A percentile compares a stretch with the other conserved stretches of the same genome.
These are phyloP conservation scores for Alectoris magna DNA, from an alignment of 2,797 vertebrate species.

Conservation along the genomic window DNA sequence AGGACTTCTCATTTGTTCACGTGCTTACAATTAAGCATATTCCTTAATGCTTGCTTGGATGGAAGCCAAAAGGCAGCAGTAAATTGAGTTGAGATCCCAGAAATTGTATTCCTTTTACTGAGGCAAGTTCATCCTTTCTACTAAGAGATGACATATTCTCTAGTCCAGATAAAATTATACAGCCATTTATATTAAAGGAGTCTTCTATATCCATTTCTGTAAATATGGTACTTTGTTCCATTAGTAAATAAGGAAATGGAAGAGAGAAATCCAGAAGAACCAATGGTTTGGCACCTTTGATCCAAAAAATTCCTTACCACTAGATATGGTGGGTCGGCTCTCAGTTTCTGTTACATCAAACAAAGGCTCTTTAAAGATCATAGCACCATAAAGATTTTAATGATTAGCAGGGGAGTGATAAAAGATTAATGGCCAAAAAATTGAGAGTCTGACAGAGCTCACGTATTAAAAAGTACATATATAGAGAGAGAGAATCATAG, in stretches of 20 bases:
- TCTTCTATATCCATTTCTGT: neutral
- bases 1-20: constrained; percentile 35
- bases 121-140: constrained; percentile 19
- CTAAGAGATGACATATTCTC: neutral
- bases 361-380: constrained; percentile 2
- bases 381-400: neutral
- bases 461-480: neutral
- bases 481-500: neutral
- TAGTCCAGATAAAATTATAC: neutral
- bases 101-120: constrained; percentile 44
- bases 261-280: constrained; percentile 12
- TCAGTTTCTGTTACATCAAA: constrained; percentile 45
- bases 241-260: constrained; percentile 14
- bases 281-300: neutral
- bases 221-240: neutral
- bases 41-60: constrained; percentile 55
- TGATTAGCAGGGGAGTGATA: neutral
- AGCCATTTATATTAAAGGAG: neutral
- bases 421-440: neutral
- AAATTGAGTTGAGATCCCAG: constrained; percentile 46
- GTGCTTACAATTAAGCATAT: constrained; percentile 46
- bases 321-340: constrained; percentile 19
- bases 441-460: neutral
- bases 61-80: constrained; percentile 26
- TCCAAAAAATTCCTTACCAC: constrained; percentile 12